Conservation (phyloP, 2,113 vertebrate species). For the Hemibagrus wyckioides region DNA sequence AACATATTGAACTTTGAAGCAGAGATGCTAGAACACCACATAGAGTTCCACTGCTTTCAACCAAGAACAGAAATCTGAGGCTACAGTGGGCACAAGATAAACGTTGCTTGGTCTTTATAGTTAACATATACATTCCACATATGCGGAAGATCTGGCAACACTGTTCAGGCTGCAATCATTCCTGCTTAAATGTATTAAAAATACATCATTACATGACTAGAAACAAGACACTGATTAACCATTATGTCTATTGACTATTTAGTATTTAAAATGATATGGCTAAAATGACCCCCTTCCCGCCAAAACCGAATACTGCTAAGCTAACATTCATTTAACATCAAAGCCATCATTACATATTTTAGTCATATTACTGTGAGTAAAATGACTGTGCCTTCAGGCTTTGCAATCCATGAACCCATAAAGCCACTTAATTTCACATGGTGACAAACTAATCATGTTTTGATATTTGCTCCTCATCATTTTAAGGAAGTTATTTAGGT, state of each 20-base stretch:
- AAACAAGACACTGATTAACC: neutral
- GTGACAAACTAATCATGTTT: conserved; percentile 53
- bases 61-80: no score
- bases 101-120: neutral
- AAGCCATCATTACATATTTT: conserved; percentile 13
- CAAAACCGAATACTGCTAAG: conserved; percentile 16
- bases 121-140: neutral
- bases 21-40: neutral
- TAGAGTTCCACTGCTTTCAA: neutral
- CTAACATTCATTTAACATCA: conserved; percentile 12
- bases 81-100: no score
- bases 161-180: neutral
- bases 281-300: neutral
- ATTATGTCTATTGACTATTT: neutral
- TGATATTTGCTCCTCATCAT: conserved; percentile 53
- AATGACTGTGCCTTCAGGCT: conserved; percentile 52
- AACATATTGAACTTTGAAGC: neutral
- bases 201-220: neutral
- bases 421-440: conserved; percentile 52
- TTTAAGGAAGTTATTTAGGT: conserved; percentile 47
- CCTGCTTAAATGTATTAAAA: neutral
- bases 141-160: neutral
- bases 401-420: conserved; percentile 45
- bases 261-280: neutral
- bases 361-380: conserved; percentile 38